Evolutionary conservation across 2,888 invertebrate genomes (phyloP).

Genomic region (Lottia gigantea): DNA sequence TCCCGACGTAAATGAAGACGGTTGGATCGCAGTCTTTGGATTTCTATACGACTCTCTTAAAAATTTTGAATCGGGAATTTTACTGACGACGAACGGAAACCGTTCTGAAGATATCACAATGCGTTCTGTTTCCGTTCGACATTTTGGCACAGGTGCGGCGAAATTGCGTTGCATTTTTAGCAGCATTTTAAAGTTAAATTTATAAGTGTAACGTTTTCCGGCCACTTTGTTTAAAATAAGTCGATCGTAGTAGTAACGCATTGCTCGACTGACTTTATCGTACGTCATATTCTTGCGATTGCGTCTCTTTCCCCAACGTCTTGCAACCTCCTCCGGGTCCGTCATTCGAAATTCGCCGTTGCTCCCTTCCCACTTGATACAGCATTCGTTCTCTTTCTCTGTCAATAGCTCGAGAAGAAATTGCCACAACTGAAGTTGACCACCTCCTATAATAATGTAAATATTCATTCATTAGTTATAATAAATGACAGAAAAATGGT

Average conservation of each 20-base stretch:
- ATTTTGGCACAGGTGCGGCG: not conserved
- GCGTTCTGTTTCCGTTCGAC: not conserved
- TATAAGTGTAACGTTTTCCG: constrained; percentile 46
- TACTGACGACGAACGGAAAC: not conserved
- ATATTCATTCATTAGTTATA: too few relatives aligned
- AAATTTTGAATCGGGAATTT: not conserved
- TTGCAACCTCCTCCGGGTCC: constrained; percentile 43
- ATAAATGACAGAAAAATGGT: too few relatives aligned
- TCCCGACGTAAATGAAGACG: too few relatives aligned
- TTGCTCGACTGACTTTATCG: constrained; percentile 47
- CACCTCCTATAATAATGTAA: constrained; percentile 66
- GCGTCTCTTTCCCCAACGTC: constrained; percentile 41
- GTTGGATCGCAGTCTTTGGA: too few relatives aligned
- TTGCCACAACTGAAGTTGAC: constrained; percentile 73
- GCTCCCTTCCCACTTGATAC: constrained; percentile 40
- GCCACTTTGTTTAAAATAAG: constrained; percentile 50
- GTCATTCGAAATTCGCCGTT: constrained; percentile 41
- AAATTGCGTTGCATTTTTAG: constrained; percentile 17
- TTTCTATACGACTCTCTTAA: too few relatives aligned
- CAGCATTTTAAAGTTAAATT: constrained; percentile 35
- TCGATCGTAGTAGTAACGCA: constrained; percentile 61
- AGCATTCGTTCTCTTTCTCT: constrained; percentile 85
- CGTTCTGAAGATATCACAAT: constrained; percentile 9
- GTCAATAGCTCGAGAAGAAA: constrained; percentile 70
- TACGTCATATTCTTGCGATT: constrained; percentile 45